Conservation (phyloP, 2,113 vertebrate genomes). For the Sylvilagus bachmani region DNA sequence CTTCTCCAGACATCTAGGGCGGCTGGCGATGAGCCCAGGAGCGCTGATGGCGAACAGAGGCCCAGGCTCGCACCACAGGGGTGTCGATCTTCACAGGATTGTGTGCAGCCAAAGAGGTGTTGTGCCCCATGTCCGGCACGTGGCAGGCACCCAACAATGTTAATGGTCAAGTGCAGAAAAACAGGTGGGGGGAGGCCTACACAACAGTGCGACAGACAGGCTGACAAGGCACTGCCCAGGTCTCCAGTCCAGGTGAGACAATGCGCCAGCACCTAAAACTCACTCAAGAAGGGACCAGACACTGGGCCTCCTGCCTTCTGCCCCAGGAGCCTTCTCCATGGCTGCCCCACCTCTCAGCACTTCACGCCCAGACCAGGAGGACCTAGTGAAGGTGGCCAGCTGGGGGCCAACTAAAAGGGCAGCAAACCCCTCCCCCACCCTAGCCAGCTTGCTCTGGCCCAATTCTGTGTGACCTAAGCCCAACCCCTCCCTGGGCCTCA, state of each 20-base stretch:
- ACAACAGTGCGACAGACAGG: accelerated
- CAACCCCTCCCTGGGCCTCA: neutral
- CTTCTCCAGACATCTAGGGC: slow-evolving; percentile 4
- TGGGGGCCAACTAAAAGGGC: neutral
- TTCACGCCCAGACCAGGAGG: neutral
- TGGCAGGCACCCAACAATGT: neutral
- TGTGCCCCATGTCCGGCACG: neutral
- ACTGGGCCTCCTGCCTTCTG: neutral
- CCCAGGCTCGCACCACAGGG: neutral
- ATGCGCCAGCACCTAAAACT: neutral
- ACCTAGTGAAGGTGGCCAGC: too few relatives aligned
- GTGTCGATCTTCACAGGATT: neutral
- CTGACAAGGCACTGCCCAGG: too few relatives aligned
- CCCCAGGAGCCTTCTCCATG: neutral
- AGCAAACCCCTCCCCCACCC: too few relatives aligned
- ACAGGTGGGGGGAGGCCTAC: neutral
- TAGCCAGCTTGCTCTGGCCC: neutral
- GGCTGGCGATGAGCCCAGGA: neutral
- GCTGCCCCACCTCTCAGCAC: neutral
- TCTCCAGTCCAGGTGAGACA: neutral
- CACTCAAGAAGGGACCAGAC: neutral
- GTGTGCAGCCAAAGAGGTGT: neutral
- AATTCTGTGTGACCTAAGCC: neutral
- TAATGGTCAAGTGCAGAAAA: accelerated
- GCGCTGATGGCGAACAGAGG: neutral